These are phyloP conservation scores for Spondyliosoma cantharus DNA, from an alignment of 2,797 vertebrate genomes.

Conservation along the genomic window DNA sequence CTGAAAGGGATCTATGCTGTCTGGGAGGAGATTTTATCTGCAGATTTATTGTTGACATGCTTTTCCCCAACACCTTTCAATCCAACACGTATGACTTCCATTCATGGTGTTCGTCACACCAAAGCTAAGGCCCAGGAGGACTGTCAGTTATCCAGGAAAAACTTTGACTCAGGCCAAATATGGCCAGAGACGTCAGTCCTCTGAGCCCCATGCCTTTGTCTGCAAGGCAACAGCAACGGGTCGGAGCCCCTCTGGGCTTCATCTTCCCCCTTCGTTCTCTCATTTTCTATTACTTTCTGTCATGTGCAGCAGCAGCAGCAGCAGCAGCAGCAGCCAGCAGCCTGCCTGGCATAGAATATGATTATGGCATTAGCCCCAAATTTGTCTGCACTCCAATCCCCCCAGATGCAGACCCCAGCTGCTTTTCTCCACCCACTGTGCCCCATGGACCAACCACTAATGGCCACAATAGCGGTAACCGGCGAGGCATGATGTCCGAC, in stretches of 20 bases:
- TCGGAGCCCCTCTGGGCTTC: constrained; percentile 45
- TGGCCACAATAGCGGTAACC: constrained; percentile 59
- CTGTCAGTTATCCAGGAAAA: constrained; percentile 35
- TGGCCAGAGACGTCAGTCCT: constrained; percentile 73
- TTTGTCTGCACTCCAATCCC: constrained; percentile 89
- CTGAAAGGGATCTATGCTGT: constrained; percentile 8
- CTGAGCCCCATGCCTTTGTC: constrained; percentile 62
- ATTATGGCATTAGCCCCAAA: constrained; percentile 84
- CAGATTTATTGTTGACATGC: constrained; percentile 58
- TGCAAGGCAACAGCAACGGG: constrained; percentile 37
- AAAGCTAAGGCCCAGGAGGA: constrained; percentile 58
- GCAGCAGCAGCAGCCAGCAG: constrained; percentile 60
- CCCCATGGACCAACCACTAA: constrained; percentile 70
- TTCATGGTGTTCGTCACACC: constrained; percentile 64
- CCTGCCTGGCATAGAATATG: constrained; percentile 77
- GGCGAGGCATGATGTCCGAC: constrained; percentile 80
- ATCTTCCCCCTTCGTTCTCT: constrained; percentile 63
- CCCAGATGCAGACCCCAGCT: constrained; percentile 86
- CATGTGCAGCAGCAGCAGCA: constrained; percentile 62
- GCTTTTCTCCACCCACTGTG: constrained; percentile 75
- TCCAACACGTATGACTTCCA: constrained; percentile 57
- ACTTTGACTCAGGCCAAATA: constrained; percentile 57
- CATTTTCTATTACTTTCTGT: constrained; percentile 75
- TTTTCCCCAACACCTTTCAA: constrained; percentile 25
- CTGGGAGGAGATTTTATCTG: constrained; percentile 19